phyloP scores from a whole-genome alignment of 2,113 vertebrate genomes.

The Anolis sagrei region DNA sequence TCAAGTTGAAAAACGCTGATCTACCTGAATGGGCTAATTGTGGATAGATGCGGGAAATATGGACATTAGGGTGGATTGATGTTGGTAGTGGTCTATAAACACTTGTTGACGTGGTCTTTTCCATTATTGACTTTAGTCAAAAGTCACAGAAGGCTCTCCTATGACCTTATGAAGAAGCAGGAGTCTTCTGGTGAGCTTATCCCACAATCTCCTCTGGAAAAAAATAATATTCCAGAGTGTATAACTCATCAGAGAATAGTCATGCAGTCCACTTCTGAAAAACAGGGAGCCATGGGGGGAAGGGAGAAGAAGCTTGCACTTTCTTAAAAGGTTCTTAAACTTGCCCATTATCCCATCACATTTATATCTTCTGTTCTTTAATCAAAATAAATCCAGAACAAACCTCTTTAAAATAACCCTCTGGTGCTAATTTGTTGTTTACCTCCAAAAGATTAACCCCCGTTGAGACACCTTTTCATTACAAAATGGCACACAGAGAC shows the following conservation, averaged over 20 bases:
- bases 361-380: conserved; percentile 47
- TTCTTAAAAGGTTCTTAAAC: conserved; percentile 25
- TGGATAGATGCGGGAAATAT: neutral
- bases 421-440: conserved; percentile 47
- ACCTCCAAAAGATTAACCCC: conserved; percentile 53
- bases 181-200: neutral
- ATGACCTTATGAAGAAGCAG: neutral
- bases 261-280: too few species aligned
- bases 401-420: conserved; percentile 50
- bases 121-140: neutral
- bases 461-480: conserved; percentile 44
- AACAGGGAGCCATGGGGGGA: neutral
- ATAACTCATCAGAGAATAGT: neutral
- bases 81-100: neutral
- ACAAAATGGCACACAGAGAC: conserved; percentile 37
- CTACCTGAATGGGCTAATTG: neutral
- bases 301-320: neutral
- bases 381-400: conserved; percentile 31
- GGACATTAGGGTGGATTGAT: neutral
- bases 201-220: neutral
- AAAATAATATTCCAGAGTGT: neutral
- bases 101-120: neutral
- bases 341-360: conserved; percentile 40
- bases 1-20: too few species aligned
- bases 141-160: neutral